Evolutionary conservation across 2,113 vertebrate species (phyloP).

Genomic region (Gobius niger): DNA sequence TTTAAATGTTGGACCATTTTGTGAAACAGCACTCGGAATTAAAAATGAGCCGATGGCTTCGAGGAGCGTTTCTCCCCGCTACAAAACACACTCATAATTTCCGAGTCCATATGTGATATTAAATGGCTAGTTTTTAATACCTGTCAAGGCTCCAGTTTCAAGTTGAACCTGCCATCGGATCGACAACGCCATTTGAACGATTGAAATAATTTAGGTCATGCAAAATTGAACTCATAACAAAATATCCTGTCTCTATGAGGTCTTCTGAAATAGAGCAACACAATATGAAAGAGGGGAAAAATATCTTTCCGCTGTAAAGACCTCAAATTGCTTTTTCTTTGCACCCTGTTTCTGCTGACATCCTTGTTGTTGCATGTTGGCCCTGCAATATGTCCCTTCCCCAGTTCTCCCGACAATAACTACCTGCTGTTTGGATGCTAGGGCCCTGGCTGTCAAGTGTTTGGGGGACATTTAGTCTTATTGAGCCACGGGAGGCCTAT

Average conservation of each 20-base stretch:
- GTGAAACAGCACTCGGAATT: constrained; percentile 84
- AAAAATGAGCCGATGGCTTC: constrained; percentile 82
- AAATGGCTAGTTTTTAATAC: constrained; percentile 45
- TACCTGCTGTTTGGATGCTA: constrained; percentile 80
- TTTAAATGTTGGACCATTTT: constrained; percentile 86
- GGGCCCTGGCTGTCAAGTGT: constrained; percentile 78
- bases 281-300: too few relatives aligned
- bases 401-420: constrained; percentile 76
- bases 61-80: constrained; percentile 74
- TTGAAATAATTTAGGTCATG: too few relatives aligned
- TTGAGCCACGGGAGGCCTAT: constrained; percentile 83
- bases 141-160: constrained; percentile 21
- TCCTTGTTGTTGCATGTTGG: constrained; percentile 66
- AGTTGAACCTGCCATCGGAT: background rate
- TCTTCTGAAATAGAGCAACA: too few relatives aligned
- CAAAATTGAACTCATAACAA: too few relatives aligned
- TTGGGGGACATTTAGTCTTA: constrained; percentile 79
- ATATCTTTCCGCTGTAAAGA: background rate
- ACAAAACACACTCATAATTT: constrained; percentile 75
- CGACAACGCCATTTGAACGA: too few relatives aligned
- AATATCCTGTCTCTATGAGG: too few relatives aligned
- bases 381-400: constrained; percentile 75
- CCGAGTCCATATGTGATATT: constrained; percentile 69
- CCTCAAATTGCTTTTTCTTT: constrained; percentile 28
- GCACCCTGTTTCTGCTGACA: constrained; percentile 53